These are phyloP conservation scores for Drosophila falleni DNA, from an alignment of 2,888 invertebrate genomes.

Conservation along the genomic window DNA sequence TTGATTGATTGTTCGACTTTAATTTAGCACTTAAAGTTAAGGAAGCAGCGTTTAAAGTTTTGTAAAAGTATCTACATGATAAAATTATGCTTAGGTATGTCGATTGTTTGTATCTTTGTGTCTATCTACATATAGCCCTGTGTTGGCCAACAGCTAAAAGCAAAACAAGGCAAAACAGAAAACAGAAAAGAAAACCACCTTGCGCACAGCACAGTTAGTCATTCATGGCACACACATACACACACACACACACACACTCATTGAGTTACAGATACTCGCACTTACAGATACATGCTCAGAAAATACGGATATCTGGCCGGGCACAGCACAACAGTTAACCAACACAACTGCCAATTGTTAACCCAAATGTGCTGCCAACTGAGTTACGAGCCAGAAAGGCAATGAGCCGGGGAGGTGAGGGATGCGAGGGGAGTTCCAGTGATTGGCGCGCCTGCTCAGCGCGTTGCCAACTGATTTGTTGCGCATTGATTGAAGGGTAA, in stretches of 20 bases:
- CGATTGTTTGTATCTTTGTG: slow-evolving; percentile 52
- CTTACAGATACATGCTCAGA: slow-evolving; percentile 24
- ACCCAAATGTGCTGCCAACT: slow-evolving; percentile 81
- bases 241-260: slow-evolving; percentile 11
- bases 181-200: slow-evolving; percentile 67
- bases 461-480: slow-evolving; percentile 80
- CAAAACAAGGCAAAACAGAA: slow-evolving; percentile 15
- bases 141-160: slow-evolving; percentile 43
- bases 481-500: slow-evolving; percentile 82
- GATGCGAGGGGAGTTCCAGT: slow-evolving; percentile 11
- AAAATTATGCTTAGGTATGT: slow-evolving; percentile 31
- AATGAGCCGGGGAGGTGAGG: slow-evolving; percentile 5
- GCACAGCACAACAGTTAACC: slow-evolving; percentile 68
- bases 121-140: slow-evolving; percentile 30
- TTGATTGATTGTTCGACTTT: slow-evolving; percentile 63
- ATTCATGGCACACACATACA: slow-evolving; percentile 55
- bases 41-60: slow-evolving; percentile 62
- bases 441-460: slow-evolving; percentile 70
- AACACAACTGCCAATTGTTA: slow-evolving; percentile 71
- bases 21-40: slow-evolving; percentile 63
- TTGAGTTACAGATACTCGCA: slow-evolving; percentile 11
- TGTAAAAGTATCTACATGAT: slow-evolving; percentile 28
- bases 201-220: slow-evolving; percentile 76
- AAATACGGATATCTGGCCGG: slow-evolving; percentile 64
- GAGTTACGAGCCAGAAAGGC: slow-evolving; percentile 54